phyloP scores from a whole-genome alignment of 2,797 vertebrate species.

The Liparis tanakae region DNA sequence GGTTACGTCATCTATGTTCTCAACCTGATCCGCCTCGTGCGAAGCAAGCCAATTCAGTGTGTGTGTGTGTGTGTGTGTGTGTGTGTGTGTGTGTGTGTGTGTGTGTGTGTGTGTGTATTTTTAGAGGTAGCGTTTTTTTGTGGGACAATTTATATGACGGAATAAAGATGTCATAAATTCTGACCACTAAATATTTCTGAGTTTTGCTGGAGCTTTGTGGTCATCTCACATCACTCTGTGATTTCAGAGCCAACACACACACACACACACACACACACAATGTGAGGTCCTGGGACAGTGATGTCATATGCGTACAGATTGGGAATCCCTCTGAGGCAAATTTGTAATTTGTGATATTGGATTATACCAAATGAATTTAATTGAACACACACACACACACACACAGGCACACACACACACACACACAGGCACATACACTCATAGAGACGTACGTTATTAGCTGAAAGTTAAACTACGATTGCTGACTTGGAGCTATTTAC shows the following conservation, averaged over 20 bases:
- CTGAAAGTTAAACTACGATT: constrained; percentile 21
- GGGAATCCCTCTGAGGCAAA: too few species aligned
- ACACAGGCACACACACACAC: neutral
- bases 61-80: too few species aligned
- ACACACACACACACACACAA: neutral
- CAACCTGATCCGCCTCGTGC: constrained; percentile 19
- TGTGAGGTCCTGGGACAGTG: too few species aligned
- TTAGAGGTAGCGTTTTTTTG: constrained; percentile 14
- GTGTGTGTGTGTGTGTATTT: neutral
- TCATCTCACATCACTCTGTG: constrained; percentile 20
- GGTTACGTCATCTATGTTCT: constrained; percentile 41
- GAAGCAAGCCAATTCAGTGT: constrained; percentile 4
- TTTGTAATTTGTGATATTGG: too few species aligned
- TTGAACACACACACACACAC: neutral
- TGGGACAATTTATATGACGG: constrained; percentile 24
- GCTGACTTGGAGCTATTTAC: constrained; percentile 36
- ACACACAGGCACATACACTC: neutral
- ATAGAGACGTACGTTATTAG: constrained; percentile 5
- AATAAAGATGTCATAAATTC: constrained; percentile 32
- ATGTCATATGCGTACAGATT: too few species aligned
- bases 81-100: too few species aligned
- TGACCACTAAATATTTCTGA: constrained; percentile 34
- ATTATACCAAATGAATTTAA: too few species aligned
- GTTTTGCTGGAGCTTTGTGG: constrained; percentile 23
- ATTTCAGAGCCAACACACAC: neutral